phyloP scores from a whole-genome alignment of 2,888 invertebrate genomes.

The Eudasyphora cyanicolor region DNA sequence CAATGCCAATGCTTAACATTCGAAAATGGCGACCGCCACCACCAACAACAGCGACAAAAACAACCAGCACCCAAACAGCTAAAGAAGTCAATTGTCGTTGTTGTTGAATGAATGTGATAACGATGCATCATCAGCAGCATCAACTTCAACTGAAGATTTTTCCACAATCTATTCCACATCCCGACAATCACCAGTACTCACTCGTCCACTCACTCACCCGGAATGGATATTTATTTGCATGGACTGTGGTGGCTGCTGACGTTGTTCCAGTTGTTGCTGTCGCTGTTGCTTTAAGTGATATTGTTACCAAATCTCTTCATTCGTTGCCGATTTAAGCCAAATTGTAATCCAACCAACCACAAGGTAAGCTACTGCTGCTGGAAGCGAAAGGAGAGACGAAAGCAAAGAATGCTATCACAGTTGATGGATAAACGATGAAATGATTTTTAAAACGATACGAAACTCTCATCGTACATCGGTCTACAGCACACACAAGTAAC shows the following conservation, averaged over 20 bases:
- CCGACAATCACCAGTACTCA: slow-evolving; percentile 3
- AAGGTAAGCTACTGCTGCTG: slow-evolving; percentile 73
- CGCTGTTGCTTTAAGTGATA: slow-evolving; percentile 77
- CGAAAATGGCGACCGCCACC: slow-evolving; percentile 61
- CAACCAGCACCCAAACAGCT: neutral
- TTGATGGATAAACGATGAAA: slow-evolving; percentile 70
- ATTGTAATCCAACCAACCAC: slow-evolving; percentile 78
- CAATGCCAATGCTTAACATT: slow-evolving; percentile 62
- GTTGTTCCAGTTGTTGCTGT: neutral
- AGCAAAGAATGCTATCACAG: slow-evolving; percentile 53
- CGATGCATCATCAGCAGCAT: slow-evolving; percentile 36
- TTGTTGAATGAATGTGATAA: slow-evolving; percentile 47
- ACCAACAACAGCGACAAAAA: neutral
- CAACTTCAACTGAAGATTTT: slow-evolving; percentile 23
- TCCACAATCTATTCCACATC: neutral
- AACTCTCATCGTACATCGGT: no score
- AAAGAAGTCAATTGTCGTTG: slow-evolving; percentile 52
- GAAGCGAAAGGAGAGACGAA: neutral
- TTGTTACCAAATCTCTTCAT: slow-evolving; percentile 80
- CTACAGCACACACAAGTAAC: slow-evolving; percentile 65
- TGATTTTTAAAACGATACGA: slow-evolving; percentile 74
- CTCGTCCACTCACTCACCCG: neutral
- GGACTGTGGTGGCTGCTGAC: slow-evolving; percentile 37
- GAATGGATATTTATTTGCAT: slow-evolving; percentile 64
- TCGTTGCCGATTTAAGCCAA: slow-evolving; percentile 79